Percentiles rank a stretch among this genome's conserved stretches.
Evolutionary conservation across 2,888 invertebrate genomes (phyloP).

Genomic region (Apotomis capreana): DNA sequence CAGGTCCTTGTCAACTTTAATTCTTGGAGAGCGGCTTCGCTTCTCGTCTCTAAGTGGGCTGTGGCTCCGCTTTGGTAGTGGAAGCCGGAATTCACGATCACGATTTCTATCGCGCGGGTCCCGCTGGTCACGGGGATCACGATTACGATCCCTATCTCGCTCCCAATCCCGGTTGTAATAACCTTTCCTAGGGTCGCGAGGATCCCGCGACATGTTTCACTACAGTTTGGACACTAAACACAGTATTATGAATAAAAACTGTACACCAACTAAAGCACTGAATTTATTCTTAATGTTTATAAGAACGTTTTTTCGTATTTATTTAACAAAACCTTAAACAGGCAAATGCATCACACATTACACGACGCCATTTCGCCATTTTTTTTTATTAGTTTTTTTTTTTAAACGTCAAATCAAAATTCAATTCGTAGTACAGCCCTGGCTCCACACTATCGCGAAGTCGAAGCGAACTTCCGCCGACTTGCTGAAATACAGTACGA

Average conservation of each 20-base stretch:
- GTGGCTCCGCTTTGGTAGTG: constrained; percentile 60
- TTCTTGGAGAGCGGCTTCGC: constrained; percentile 69
- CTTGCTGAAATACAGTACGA: too few relatives aligned
- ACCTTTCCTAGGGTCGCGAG: constrained; percentile 59
- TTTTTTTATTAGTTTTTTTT: not conserved
- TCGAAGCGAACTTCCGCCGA: too few relatives aligned
- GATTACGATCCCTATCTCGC: constrained; percentile 37
- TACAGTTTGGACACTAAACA: constrained; percentile 12
- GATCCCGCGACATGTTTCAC: constrained; percentile 60
- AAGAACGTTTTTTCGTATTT: not conserved
- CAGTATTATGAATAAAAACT: not conserved
- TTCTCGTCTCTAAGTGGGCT: constrained; percentile 59
- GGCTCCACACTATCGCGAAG: too few relatives aligned
- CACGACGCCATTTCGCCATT: constrained; percentile 36
- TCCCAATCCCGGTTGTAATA: constrained; percentile 49
- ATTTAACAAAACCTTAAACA: not conserved
- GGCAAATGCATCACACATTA: not conserved
- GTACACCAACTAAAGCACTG: not conserved
- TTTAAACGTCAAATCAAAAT: not conserved
- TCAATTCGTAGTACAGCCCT: too few relatives aligned
- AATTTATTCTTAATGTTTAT: not conserved
- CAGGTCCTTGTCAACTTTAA: constrained; percentile 66
- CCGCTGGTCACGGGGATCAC: not conserved
- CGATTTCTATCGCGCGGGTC: constrained; percentile 32
- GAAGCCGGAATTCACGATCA: constrained; percentile 42